These are phyloP conservation scores for Acrobasis suavella DNA, from an alignment of 2,888 invertebrate genomes.

Conservation along the genomic window DNA sequence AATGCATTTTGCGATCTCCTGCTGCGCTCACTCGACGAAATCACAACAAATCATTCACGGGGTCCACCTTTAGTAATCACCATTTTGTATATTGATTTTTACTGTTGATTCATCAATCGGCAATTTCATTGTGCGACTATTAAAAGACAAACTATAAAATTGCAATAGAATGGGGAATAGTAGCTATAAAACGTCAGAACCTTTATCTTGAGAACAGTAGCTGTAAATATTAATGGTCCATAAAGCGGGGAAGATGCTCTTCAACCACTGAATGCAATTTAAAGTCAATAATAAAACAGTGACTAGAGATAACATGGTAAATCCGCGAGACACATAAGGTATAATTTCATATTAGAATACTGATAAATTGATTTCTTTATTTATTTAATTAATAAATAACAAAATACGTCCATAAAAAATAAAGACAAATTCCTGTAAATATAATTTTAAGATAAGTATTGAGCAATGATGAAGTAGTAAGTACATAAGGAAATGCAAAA, in stretches of 20 bases:
- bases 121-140: conserved; percentile 20
- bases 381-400: no score
- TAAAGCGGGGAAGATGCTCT: background rate
- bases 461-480: no score
- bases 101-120: conserved; percentile 57
- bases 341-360: background rate
- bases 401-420: no score
- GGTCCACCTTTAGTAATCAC: conserved; percentile 78
- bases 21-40: conserved; percentile 77
- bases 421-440: no score
- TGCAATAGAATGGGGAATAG: conserved; percentile 13
- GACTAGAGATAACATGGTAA: background rate
- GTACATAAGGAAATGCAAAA: no score
- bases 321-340: background rate
- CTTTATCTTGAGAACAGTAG: conserved; percentile 19
- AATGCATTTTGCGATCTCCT: conserved; percentile 75
- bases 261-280: conserved; percentile 1
- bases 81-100: conserved; percentile 71
- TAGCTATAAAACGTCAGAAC: conserved; percentile 11
- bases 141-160: conserved; percentile 16
- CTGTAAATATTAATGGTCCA: conserved; percentile 18
- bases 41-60: conserved; percentile 80
- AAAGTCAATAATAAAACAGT: background rate
- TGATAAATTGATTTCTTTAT: no score
- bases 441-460: no score